Base-by-base conservation (phyloP, 2,797 vertebrate species). In the Ptychadena robeensis region DNA sequence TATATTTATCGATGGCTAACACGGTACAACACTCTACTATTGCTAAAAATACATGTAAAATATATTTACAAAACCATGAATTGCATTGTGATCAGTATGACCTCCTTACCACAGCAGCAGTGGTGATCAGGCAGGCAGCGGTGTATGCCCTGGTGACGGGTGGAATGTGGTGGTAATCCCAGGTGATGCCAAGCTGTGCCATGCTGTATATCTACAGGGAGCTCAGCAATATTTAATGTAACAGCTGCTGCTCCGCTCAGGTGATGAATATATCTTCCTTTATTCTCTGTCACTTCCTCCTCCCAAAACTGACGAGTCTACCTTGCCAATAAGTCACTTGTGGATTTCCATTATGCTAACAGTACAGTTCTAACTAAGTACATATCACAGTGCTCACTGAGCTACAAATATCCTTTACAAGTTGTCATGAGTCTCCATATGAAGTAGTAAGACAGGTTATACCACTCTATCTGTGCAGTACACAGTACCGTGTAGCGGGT, bases 71-170 rank as follows among this genome's bases (percentile, higher is more conserved):
- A n/a, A n/a, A n/a, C n/a, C n/a, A n/a, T n/a, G n/a, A n/a, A n/a
- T n/a, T n/a, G n/a, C n/a, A n/a, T n/a, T n/a, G n/a, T n/a, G n/a
- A 61, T 61, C 3, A 14, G n/a, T 25, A 9, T 12, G 63, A 15
- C 15, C 30, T 6, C 34, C 87, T 87, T 85, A 90, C 87, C 87
- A 87, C 85, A 3, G 87, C 91, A 0, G 91, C 90, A 30, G 94
- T 93, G 71, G 93, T 94, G 82, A 93, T 87, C 40, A 94, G 87
- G 68, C 94, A 95, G 86, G 93, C 93, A 9, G 91, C 87, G 30
- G 93, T 93, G 86, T 93, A 94, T 1, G 90, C 88, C 4, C 92
- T 88, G 40, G 94, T 95, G 71, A 94, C 93, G n/a, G 89, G 87
- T 1, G 93, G 94, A 87, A 93, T 91, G 87, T 93, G 92, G 84